Evolutionary conservation across 2,113 vertebrate genomes (phyloP).

Genomic region (Myodes glareolus): DNA sequence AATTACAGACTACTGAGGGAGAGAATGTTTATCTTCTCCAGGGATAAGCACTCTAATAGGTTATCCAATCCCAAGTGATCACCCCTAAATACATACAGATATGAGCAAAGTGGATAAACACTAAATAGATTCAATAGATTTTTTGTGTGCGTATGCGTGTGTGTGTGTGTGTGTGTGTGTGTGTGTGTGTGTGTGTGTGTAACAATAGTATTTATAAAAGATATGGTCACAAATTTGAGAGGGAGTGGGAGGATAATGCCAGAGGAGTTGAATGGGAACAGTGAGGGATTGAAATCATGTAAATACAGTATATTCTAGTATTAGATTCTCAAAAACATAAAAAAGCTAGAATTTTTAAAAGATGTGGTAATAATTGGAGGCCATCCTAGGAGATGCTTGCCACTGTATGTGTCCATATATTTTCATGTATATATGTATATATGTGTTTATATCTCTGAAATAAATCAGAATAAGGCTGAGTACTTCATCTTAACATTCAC

Average conservation of each 20-base stretch:
- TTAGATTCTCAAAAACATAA: neutral
- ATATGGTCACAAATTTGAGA: neutral
- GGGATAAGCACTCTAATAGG: too few species aligned
- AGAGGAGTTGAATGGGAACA: neutral
- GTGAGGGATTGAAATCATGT: neutral
- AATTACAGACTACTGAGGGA: neutral
- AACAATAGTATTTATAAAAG: neutral
- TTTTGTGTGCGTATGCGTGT: neutral
- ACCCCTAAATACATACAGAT: neutral
- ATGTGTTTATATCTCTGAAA: neutral
- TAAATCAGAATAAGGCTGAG: neutral
- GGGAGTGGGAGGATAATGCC: neutral
- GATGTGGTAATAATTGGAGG: neutral
- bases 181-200: neutral
- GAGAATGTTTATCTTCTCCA: neutral
- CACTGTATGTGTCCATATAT: neutral
- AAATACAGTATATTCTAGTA: neutral
- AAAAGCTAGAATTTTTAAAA: neutral
- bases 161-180: neutral
- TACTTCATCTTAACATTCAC: neutral
- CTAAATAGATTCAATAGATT: neutral
- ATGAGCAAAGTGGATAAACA: neutral
- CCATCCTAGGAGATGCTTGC: neutral
- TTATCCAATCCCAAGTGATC: neutral
- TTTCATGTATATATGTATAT: neutral